These are phyloP conservation scores for Coptodon rendalli DNA, from an alignment of 2,113 vertebrate species.

Conservation along the genomic window DNA sequence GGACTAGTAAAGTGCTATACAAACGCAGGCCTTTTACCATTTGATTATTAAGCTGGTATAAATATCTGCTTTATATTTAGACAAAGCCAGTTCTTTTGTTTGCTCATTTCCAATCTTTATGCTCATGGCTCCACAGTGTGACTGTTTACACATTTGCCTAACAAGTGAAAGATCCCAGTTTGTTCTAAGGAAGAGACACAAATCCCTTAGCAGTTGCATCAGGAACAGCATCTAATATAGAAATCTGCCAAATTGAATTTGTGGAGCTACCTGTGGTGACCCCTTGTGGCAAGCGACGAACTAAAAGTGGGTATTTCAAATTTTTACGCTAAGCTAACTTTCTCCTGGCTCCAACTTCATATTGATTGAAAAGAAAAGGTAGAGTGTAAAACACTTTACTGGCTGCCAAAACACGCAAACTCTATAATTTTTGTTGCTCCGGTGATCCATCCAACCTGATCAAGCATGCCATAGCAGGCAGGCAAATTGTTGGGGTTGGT, in stretches of 20 bases:
- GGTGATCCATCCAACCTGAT: conserved; percentile 65
- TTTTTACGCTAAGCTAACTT: neutral
- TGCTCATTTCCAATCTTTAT: neutral
- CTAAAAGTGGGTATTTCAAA: neutral
- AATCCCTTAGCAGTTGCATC: neutral
- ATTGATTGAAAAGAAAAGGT: neutral
- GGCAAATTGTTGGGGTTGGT: conserved; percentile 72
- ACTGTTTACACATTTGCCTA: neutral
- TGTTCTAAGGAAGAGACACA: neutral
- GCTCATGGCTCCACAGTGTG: neutral
- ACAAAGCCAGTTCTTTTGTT: neutral
- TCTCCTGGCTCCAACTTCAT: neutral
- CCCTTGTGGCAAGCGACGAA: accelerated
- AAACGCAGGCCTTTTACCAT: neutral
- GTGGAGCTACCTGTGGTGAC: neutral
- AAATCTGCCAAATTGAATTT: neutral
- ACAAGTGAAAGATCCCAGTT: neutral
- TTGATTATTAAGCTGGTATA: neutral
- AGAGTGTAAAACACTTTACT: neutral
- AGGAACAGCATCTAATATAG: neutral
- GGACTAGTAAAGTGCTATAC: neutral
- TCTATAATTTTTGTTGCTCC: neutral
- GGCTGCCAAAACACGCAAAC: neutral
- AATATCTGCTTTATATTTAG: neutral
- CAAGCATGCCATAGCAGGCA: conserved; percentile 71